Base-by-base conservation (phyloP, 1,140 invertebrate species). In the Sipha flava region DNA sequence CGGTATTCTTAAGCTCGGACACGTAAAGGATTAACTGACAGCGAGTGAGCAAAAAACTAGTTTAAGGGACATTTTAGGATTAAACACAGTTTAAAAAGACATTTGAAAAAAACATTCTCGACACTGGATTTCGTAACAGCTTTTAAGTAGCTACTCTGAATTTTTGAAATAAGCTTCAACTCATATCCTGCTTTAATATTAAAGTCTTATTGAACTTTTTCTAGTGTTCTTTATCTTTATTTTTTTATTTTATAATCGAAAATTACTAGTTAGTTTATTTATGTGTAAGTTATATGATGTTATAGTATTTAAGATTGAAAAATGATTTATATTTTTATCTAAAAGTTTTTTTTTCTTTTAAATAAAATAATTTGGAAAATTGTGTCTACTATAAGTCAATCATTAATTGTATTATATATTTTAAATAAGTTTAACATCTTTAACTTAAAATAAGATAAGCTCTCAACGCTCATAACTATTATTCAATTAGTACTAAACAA, bases 31-130 rank as follows among this genome's bases (percentile, higher is more conserved):
- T 77, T 77, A 57, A 54, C 73, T 40, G 52, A 77, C 73, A 23
- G 47, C 2, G 52, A 37, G 52, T 37, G 73, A 77, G 45, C 31
- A 77, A 40, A 77, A 57, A 40, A 54, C 70, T 54, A 77, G 47
- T 77, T 54, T 77, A 77, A 77, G 59, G 73, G 73, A 77, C 73
- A 57, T 77, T 77, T 59, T 77, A 77, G 73, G 73, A 77, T 77
- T 77, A 77, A 59, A 57, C 34, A 18, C 49, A 77, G 73, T 77
- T 77, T 77, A 77, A 77, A 77, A 77, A 77, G 73, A 59, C 73
- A 77, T 77, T 57, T 77, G 12, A 77, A 77, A 75, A 73, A 77
- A 54, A 57, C 73, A 77, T 57, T 34, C 49, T 37, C 45, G 52
- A 59, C 73, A 77, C 73, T 77, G 73, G 73, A 77, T 77, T 77